These are phyloP conservation scores for Chironomus riparius DNA, from an alignment of 2,888 invertebrate species.

Conservation along the genomic window DNA sequence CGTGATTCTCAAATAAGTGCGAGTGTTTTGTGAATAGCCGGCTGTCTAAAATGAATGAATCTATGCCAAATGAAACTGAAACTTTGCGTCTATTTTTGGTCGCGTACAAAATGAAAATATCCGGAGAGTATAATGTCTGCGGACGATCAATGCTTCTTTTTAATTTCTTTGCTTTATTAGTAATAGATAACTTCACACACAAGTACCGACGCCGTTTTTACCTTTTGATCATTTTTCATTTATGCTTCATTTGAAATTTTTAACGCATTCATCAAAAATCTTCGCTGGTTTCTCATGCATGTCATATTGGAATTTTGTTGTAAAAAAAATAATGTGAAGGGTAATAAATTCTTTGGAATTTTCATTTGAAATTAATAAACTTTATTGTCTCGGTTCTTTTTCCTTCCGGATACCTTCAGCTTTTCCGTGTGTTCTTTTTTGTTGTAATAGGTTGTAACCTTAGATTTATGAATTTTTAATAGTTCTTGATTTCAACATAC, in stretches of 20 bases:
- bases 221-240: neutral
- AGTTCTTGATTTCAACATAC: no score
- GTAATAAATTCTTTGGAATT: neutral
- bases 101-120: neutral
- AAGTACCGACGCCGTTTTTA: neutral
- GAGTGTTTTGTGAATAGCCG: neutral
- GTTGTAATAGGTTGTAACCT: no score
- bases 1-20: neutral
- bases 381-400: no score
- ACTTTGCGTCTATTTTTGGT: neutral
- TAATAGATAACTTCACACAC: neutral
- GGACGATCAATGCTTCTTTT: neutral
- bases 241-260: neutral
- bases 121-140: neutral
- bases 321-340: neutral
- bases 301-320: neutral
- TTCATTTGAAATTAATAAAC: no score
- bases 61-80: slow-evolving; percentile 5
- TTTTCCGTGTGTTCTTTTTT: no score
- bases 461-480: no score
- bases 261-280: neutral
- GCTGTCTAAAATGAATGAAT: neutral
- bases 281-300: neutral
- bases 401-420: no score
- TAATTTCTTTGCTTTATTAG: neutral